Conservation (phyloP, 2,888 invertebrate genomes). For the Mycalesis mineus region DNA sequence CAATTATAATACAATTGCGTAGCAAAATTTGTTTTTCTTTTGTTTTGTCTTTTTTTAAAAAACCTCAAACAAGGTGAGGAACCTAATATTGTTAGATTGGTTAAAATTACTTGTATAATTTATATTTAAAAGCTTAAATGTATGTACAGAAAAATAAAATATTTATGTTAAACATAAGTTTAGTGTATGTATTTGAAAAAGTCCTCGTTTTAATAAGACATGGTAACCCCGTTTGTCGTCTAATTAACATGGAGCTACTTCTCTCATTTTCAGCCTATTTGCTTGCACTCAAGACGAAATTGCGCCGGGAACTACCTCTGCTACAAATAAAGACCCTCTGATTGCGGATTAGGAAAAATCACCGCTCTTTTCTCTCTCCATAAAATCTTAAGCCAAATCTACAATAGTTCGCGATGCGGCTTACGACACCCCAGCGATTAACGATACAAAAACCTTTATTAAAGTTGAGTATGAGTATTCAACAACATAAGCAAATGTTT, state of each 20-base stretch:
- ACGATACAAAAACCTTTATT: not conserved
- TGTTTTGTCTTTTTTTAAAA: no score
- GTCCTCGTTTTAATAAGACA: not conserved
- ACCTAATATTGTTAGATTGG: no score
- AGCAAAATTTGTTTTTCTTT: no score
- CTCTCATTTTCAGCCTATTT: conserved; percentile 55
- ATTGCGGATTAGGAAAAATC: conserved; percentile 45
- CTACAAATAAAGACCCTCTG: conserved; percentile 34
- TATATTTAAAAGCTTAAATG: no score
- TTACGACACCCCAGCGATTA: not conserved
- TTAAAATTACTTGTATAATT: no score
- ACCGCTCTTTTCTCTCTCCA: conserved; percentile 28
- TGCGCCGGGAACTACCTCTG: conserved; percentile 43
- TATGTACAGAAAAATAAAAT: no score
- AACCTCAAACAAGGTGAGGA: no score
- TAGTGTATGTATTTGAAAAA: no score
- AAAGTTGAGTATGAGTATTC: no score
- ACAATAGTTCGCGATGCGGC: not conserved
- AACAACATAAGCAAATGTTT: no score
- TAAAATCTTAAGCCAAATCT: conserved; percentile 2
- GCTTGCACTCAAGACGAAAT: conserved; percentile 50
- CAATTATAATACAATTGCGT: no score
- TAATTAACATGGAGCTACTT: conserved; percentile 59
- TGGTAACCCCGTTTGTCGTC: conserved; percentile 31
- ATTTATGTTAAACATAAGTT: no score